Base-by-base conservation (phyloP, 2,797 vertebrate species). In the Numenius phaeopus region DNA sequence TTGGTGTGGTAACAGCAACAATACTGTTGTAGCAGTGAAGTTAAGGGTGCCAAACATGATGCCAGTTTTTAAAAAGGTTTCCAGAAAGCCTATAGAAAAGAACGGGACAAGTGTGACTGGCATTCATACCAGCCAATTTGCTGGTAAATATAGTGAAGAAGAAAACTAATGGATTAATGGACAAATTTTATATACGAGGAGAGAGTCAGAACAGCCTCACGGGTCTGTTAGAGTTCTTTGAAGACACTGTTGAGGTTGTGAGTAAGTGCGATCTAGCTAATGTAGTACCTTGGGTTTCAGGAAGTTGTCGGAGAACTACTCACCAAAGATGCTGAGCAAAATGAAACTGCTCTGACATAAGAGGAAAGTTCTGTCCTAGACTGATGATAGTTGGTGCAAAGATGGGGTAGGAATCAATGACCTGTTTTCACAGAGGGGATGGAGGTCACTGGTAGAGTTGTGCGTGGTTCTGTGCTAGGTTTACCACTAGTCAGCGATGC, bases 321-420 rank as follows among this genome's bases (percentile, higher is more conserved):
- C 47, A 24, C 58, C n/a, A 14, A 19, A 76, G 79, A 47, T 87
- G 83, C 42, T 94, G 91, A 92, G 70, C 44, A 73, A 95, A 96
- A 96, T 64, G 81, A 92, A 90, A 94, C 90, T 73, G 11, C 34
- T 89, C n/a, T 90, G 95, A 89, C 81, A 44, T 84, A 92, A 79
- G 86, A 93, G 65, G 83, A 86, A 65, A 84, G 55, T 42, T 70
- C 37, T 83, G 13, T 87, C 10, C 30, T 84, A 34, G 77, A 37
- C 32, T 91, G 62, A 21, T 91, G 62, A 21, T 15, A n/a, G 27
- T 27, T 91, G 55, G 19, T 83, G 76, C 54, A 62, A 95, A 69
- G 66, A 58, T 87, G 39, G 61, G 27, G 34, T 69, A 49, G 65
- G 75, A 80, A 58, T 87, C 79, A 76, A 50, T 94, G 46, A 59